A percentile compares a stretch with the other conserved stretches of the same genome.
Evolutionary conservation across 2,888 invertebrate species (phyloP).

Genomic region (Cryptus armator): DNA sequence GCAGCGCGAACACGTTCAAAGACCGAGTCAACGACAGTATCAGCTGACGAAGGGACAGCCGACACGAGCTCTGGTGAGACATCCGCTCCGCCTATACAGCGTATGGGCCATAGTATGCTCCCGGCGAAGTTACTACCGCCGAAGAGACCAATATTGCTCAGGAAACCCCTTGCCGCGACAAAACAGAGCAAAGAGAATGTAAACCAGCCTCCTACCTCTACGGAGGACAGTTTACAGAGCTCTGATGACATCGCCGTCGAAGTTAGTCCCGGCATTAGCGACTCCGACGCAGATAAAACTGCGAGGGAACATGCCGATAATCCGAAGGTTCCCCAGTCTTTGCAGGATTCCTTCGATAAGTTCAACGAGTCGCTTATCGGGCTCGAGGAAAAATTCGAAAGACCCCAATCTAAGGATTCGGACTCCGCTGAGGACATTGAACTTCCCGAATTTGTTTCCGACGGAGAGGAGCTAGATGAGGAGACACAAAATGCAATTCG

Average conservation of each 20-base stretch:
- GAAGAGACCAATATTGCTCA: not conserved
- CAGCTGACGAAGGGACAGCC: no score
- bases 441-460: not conserved
- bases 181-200: not conserved
- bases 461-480: not conserved
- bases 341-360: not conserved
- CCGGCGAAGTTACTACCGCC: not conserved
- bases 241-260: not conserved
- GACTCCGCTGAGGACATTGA: not conserved
- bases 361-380: not conserved
- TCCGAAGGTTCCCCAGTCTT: not conserved
- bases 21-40: no score
- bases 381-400: conserved; percentile 10
- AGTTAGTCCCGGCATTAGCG: not conserved
- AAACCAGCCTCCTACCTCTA: not conserved
- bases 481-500: not conserved
- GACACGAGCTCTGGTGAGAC: no score
- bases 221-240: not conserved
- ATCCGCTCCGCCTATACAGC: not conserved
- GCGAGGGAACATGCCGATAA: not conserved
- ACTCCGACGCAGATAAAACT: not conserved
- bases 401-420: not conserved
- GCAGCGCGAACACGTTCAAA: no score
- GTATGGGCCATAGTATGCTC: not conserved
- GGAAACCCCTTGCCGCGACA: not conserved